These are phyloP conservation scores for Hoplias malabaricus DNA, from an alignment of 2,113 vertebrate genomes.

Conservation along the genomic window DNA sequence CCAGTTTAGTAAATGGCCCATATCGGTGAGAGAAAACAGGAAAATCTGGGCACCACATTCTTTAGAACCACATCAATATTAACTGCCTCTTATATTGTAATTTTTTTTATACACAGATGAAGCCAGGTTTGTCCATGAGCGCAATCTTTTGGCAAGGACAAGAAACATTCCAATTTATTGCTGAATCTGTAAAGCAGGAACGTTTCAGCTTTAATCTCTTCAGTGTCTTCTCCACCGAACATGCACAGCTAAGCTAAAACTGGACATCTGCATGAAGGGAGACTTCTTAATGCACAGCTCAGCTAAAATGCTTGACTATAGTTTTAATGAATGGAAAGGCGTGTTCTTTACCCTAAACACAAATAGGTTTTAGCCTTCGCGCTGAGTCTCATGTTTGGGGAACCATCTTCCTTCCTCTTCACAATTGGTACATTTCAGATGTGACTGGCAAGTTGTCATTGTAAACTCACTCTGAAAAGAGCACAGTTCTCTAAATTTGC, in stretches of 20 bases:
- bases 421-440: conserved; percentile 56
- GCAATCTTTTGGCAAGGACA: conserved; percentile 50
- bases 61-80: background rate
- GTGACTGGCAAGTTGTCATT: conserved; percentile 27
- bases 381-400: conserved; percentile 31
- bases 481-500: conserved; percentile 14
- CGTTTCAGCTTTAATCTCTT: conserved; percentile 52
- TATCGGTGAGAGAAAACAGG: background rate
- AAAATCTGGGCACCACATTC: background rate
- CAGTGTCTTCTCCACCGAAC: conserved; percentile 49
- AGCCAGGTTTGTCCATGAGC: background rate
- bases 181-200: conserved; percentile 53
- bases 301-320: conserved; percentile 64
- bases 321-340: conserved; percentile 53
- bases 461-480: conserved; percentile 22
- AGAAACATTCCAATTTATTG: conserved; percentile 60
- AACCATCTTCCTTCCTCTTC: conserved; percentile 22
- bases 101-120: background rate
- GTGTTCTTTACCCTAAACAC: conserved; percentile 53
- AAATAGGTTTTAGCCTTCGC: conserved; percentile 61
- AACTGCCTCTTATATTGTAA: background rate
- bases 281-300: conserved; percentile 52
- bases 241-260: conserved; percentile 67
- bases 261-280: conserved; percentile 53
- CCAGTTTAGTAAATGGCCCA: background rate